Evolutionary conservation across 2,113 vertebrate species (phyloP), one percentile per base, ranked within the genome.

Genomic region (Heterochromis multidens): DNA sequence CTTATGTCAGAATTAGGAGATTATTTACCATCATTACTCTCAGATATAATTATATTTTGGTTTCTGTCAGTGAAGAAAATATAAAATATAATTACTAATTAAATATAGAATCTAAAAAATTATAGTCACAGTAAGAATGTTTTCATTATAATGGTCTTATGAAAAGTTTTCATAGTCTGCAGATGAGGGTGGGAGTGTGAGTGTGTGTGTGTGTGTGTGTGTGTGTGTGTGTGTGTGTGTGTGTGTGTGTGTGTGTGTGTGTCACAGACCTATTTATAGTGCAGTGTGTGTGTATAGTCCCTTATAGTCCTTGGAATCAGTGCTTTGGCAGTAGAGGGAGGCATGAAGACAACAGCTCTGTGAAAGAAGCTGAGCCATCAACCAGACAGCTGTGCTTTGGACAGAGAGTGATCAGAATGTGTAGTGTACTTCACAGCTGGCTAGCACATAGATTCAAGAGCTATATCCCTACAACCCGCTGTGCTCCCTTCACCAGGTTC

Each of bases 11-110:
- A n/a, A n/a, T n/a, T n/a, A n/a, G n/a, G n/a, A 37, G 35, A 9
- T 37, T 37, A 37, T 1, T 11, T 37, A 37, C 35, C 11, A 37
- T 37, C 9, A 37, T 10, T 37, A 11, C 35, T 10, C 9, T 37
- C 9, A 37, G 35, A 11, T 37, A 37, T 1, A 37, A 23, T 56
- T 56, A 5, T 1, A 57, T 12, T 57, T 57, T 0, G 0, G 1
- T 23, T 23, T 57, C n/a, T 12, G 21, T 23, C 54, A 12, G 10
- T 6, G 33, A n/a, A n/a, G n/a, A n/a, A n/a, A n/a, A n/a, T n/a
- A n/a, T n/a, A n/a, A n/a, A n/a, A n/a, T n/a, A n/a, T n/a, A n/a
- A n/a, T n/a, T n/a, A n/a, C n/a, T n/a, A n/a, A n/a, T n/a, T n/a
- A n/a, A n/a, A n/a, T n/a, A n/a, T n/a, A n/a, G n/a, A n/a, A n/a